A percentile compares a stretch with the other conserved stretches of the same genome.
These are phyloP conservation scores for Drosophila vallismaia DNA, from an alignment of 2,888 invertebrate genomes.

Conservation along the genomic window DNA sequence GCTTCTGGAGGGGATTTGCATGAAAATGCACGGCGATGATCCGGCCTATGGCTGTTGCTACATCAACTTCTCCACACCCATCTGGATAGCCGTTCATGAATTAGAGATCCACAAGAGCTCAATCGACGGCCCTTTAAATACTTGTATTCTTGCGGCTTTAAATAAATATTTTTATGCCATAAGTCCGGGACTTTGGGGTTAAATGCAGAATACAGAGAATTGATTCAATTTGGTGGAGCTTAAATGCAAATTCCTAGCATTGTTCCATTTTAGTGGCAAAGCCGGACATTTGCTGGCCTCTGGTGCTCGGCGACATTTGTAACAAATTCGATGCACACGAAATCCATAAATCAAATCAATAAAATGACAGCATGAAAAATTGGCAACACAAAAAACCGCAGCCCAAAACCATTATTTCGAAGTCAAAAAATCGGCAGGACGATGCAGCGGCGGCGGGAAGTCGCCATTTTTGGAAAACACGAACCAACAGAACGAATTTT, in stretches of 20 bases:
- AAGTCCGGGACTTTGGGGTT: slow-evolving; percentile 7
- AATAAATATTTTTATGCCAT: neutral
- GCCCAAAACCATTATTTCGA: slow-evolving; percentile 51
- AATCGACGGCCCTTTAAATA: slow-evolving; percentile 18
- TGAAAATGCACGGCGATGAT: slow-evolving; percentile 8
- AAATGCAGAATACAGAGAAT: slow-evolving; percentile 2
- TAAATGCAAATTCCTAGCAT: slow-evolving; percentile 26
- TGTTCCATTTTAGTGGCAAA: neutral
- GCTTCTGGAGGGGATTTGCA: slow-evolving; percentile 29
- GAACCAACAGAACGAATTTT: neutral
- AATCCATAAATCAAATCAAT: slow-evolving; percentile 72
- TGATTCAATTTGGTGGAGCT: slow-evolving; percentile 10
- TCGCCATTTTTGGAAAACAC: slow-evolving; percentile 29
- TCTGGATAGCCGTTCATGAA: neutral
- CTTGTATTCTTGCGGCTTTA: slow-evolving; percentile 14
- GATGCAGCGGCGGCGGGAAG: slow-evolving; percentile 7
- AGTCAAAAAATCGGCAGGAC: slow-evolving; percentile 42
- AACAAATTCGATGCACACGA: slow-evolving; percentile 54
- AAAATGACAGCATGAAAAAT: slow-evolving; percentile 70
- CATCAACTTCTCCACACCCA: neutral
- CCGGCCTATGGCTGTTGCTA: slow-evolving; percentile 27
- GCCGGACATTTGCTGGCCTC: slow-evolving; percentile 23
- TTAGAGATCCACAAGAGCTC: slow-evolving; percentile 22
- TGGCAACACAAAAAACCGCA: slow-evolving; percentile 63
- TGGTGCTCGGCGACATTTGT: slow-evolving; percentile 43